phyloP scores from a whole-genome alignment of 2,888 invertebrate genomes.

The Tuberolachnus salignus region DNA sequence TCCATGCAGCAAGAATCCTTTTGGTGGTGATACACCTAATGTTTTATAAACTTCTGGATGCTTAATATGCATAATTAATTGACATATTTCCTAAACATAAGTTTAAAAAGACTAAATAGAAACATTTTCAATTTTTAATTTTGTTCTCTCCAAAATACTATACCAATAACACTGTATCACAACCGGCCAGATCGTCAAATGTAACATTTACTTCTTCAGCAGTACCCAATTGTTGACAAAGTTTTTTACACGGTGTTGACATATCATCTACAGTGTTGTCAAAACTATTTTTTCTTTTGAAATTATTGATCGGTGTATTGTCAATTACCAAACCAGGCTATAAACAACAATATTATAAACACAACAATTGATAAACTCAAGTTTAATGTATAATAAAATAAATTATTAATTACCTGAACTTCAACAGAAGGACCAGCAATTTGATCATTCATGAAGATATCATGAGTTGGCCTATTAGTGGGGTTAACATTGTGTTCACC shows the following conservation, averaged over 20 bases:
- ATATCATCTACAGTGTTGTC: conserved; percentile 21
- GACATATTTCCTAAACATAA: conserved; percentile 69
- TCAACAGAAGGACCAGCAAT: too few relatives aligned
- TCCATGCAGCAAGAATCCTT: conserved; percentile 91
- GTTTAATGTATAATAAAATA: too few relatives aligned
- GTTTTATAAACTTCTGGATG: conserved; percentile 87
- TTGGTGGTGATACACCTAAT: conserved; percentile 84
- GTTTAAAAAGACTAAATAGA: conserved; percentile 21
- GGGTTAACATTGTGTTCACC: too few relatives aligned
- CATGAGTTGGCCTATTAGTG: too few relatives aligned
- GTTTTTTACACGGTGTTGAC: conserved; percentile 34
- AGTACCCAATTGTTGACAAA: conserved; percentile 14
- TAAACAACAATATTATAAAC: too few relatives aligned
- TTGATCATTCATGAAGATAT: too few relatives aligned
- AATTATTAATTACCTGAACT: too few relatives aligned
- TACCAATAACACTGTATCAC: conserved; percentile 72
- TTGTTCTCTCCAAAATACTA: neutral
- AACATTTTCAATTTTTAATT: neutral
- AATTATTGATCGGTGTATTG: neutral
- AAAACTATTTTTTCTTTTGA: conserved; percentile 40
- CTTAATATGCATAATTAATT: conserved; percentile 81
- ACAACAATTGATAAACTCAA: too few relatives aligned
- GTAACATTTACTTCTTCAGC: conserved; percentile 62
- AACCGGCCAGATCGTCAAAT: conserved; percentile 82
- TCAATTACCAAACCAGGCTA: conserved; percentile 11